Conservation (phyloP, 2,888 invertebrate genomes). For the Microplitis deprimator region DNA sequence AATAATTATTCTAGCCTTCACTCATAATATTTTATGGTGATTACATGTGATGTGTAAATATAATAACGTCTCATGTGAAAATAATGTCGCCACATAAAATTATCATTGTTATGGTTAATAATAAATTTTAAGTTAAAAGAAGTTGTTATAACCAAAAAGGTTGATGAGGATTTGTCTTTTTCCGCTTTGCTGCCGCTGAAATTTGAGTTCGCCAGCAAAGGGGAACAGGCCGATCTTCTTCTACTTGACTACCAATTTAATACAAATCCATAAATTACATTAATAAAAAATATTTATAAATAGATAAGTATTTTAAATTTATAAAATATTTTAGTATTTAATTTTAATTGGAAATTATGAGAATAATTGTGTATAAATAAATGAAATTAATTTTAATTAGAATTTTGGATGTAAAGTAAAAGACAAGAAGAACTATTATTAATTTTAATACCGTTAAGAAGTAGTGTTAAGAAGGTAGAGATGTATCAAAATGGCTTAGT, state of each 20-base stretch:
- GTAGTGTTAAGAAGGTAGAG: background rate
- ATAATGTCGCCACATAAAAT: background rate
- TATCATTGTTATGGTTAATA: background rate
- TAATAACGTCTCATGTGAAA: background rate
- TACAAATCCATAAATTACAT: background rate
- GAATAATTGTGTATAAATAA: background rate
- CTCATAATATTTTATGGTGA: background rate
- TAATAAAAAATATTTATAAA: background rate
- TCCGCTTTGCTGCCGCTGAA: conserved; percentile 78
- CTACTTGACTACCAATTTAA: conserved; percentile 15
- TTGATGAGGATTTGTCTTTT: conserved; percentile 76
- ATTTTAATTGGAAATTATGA: background rate
- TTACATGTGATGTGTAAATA: background rate
- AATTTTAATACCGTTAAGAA: background rate
- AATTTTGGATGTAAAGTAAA: background rate
- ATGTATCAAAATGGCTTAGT: background rate
- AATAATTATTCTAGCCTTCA: conserved; percentile 9
- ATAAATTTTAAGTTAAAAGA: background rate
- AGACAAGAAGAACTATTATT: background rate
- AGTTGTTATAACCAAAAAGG: conserved; percentile 47
- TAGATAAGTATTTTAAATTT: background rate
- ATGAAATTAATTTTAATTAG: background rate
- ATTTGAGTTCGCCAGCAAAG: conserved; percentile 75
- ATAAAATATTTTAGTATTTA: background rate
- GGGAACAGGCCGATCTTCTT: conserved; percentile 74